Evolutionary conservation across 2,888 invertebrate species (phyloP), one percentile per base, ranked within the genome.

Genomic region (Epirrhoe alternata): DNA sequence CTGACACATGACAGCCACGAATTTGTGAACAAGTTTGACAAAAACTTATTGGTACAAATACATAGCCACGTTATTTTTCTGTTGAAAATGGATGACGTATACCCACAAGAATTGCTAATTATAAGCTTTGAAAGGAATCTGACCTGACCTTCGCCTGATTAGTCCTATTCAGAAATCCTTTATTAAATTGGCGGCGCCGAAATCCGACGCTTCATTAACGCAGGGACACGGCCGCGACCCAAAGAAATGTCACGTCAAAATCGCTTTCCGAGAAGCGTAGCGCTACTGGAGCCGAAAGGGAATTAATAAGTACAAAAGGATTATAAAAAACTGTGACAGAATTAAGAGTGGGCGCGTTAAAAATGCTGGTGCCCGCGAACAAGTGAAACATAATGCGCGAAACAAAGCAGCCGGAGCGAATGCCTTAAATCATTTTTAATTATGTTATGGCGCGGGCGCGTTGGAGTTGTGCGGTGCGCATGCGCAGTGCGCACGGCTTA

Each of bases 381-480:
- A 92, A 90, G 92, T 92, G 92, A 92, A 93, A 93, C 89, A 93
- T 91, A 91, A 93, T 88, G 93, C 93, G 93, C 91, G 92, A 93
- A 93, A 93, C 92, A 93, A 93, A 92, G 92, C 93, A 92, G 93
- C 90, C 93, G 92, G 88, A 89, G 92, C 93, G 92, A 92, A 92
- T 91, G 92, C 91, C 86, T 91, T 93, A 93, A 93, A 93, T 93
- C 93, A 93, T 92, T 93, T 93, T 93, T 93, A 93, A 93, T 93
- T 93, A 93, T 93, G 93, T 93, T 93, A 93, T 93, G 93, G 93
- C 91, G 91, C 84, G 85, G 77, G 79, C 77, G 79, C 73, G 80
- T 77, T 76, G 77, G 76, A 76, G 77, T 79, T 75, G 75, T 71
- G 72, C 73, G 78, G 77, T 77, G 83, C 75, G 83, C 73, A 70